Percentiles rank a stretch among this genome's conserved stretches.
These are phyloP conservation scores for Apis florea DNA, from an alignment of 1,140 invertebrate genomes.

Conservation along the genomic window DNA sequence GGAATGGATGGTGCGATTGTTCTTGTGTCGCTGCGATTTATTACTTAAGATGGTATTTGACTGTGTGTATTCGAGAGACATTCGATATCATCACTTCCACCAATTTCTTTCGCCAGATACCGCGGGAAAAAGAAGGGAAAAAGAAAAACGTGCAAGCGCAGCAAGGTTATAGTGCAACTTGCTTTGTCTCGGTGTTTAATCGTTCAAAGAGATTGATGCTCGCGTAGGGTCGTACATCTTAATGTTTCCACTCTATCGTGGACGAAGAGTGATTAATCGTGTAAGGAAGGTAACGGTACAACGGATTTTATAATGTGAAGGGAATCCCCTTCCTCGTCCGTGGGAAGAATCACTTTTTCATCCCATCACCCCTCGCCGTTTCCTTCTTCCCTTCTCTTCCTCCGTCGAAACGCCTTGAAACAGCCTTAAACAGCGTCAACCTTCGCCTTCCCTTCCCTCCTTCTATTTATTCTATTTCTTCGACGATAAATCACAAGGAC, in stretches of 20 bases:
- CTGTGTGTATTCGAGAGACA: too few species aligned
- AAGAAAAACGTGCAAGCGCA: background rate
- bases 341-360: background rate
- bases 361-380: too few species aligned
- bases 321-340: background rate
- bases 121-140: too few species aligned
- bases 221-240: constrained; percentile 22
- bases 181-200: constrained; percentile 25
- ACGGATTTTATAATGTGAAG: background rate
- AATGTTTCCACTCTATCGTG: constrained; percentile 26
- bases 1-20: too few species aligned
- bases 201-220: constrained; percentile 30
- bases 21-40: too few species aligned
- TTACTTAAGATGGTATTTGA: too few species aligned
- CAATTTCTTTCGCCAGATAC: background rate
- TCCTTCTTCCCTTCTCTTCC: too few species aligned
- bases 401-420: too few species aligned
- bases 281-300: constrained; percentile 14
- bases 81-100: background rate
- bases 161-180: constrained; percentile 19
- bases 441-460: too few species aligned
- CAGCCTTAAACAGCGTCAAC: too few species aligned
- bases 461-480: background rate
- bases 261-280: constrained; percentile 23
- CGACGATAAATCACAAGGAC: background rate